Conservation (phyloP, 2,113 vertebrate species). For the Cyprinodon variegatus region DNA sequence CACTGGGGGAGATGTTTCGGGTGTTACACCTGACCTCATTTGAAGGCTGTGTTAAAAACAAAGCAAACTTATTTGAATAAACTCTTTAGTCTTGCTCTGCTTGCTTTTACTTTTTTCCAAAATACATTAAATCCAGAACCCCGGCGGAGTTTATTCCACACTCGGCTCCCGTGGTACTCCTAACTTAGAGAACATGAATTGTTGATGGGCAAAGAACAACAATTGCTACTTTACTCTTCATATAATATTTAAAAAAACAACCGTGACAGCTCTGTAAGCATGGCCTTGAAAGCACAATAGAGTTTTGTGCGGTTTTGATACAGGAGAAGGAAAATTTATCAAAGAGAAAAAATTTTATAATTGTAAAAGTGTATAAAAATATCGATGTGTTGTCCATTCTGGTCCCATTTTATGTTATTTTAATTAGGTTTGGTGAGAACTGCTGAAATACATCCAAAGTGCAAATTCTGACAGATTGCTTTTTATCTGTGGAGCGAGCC, state of each 20-base stretch:
- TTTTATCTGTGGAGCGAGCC: constrained; percentile 42
- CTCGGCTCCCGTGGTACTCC: constrained; percentile 53
- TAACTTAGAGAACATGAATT: constrained; percentile 73
- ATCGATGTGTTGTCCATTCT: constrained; percentile 40
- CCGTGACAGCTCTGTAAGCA: constrained; percentile 31
- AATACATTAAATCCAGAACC: constrained; percentile 34
- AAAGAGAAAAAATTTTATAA: constrained; percentile 24
- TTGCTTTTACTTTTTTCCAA: constrained; percentile 22
- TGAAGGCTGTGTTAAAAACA: constrained; percentile 4
- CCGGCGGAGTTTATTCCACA: constrained; percentile 22
- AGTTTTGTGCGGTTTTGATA: constrained; percentile 56
- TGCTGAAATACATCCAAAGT: constrained; percentile 46
- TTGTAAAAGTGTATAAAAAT: constrained; percentile 35
- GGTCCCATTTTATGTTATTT: constrained; percentile 36
- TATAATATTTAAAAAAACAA: constrained; percentile 75
- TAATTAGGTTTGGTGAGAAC: constrained; percentile 62
- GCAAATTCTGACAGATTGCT: constrained; percentile 59
- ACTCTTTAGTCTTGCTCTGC: constrained; percentile 28
- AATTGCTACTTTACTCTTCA: constrained; percentile 79
- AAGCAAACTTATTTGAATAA: constrained; percentile 19
- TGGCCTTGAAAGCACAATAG: constrained; percentile 48
- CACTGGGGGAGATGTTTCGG: background rate
- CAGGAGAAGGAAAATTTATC: constrained; percentile 12
- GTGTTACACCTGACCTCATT: background rate
- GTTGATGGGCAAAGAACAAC: constrained; percentile 79